These are phyloP conservation scores for Mesitornis unicolor DNA, from an alignment of 2,113 vertebrate genomes.

Conservation along the genomic window DNA sequence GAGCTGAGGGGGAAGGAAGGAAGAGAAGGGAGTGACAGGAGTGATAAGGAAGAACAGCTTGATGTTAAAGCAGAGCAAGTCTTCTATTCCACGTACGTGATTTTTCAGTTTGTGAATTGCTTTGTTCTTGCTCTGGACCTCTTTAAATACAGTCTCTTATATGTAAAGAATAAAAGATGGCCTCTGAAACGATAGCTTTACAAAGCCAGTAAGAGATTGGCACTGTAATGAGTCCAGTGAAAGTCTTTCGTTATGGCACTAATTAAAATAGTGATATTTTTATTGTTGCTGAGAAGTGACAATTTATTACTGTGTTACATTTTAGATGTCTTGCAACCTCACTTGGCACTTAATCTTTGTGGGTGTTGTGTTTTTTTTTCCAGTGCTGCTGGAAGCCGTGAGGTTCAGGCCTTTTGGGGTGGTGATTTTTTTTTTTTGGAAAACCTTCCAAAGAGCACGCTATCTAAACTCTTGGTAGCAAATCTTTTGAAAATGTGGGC, in stretches of 20 bases:
- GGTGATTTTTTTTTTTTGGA: neutral
- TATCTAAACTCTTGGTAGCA: neutral
- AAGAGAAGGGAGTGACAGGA: neutral
- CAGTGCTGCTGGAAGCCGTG: neutral
- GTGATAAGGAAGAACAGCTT: neutral
- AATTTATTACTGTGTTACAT: neutral
- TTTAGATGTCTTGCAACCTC: conserved; percentile 31
- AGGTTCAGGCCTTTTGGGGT: neutral
- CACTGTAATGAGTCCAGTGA: conserved; percentile 45
- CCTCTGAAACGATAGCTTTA: conserved; percentile 36
- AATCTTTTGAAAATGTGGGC: neutral
- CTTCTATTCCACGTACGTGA: conserved; percentile 21
- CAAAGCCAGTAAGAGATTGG: conserved; percentile 35
- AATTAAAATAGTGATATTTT: conserved; percentile 70
- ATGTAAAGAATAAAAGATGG: neutral
- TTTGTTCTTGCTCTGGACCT: conserved; percentile 47
- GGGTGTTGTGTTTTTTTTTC: neutral
- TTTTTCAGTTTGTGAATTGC: conserved; percentile 14
- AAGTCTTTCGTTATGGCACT: conserved; percentile 35
- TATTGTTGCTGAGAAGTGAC: conserved; percentile 52
- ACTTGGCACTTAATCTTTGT: neutral
- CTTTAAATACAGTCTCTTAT: conserved; percentile 34
- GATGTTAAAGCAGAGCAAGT: conserved; percentile 3
- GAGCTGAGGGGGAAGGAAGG: neutral
- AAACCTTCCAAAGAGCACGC: neutral